Evolutionary conservation across 2,888 invertebrate species (phyloP).

Genomic region (Drosophila antonietae): DNA sequence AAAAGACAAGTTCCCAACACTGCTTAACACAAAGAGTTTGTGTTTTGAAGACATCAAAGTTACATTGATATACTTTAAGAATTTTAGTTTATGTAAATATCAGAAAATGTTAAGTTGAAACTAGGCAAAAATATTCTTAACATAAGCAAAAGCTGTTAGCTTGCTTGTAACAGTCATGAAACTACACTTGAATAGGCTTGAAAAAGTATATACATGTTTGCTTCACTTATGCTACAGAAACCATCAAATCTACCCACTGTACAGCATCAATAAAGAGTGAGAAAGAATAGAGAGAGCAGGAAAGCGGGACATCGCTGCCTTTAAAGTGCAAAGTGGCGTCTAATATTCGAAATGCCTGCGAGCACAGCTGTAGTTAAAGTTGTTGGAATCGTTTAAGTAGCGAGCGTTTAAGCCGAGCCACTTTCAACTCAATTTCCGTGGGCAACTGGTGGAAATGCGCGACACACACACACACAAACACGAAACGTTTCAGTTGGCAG

Average conservation of each 20-base stretch:
- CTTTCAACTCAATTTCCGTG: conserved; percentile 54
- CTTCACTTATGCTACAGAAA: neutral
- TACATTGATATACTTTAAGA: neutral
- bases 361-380: conserved; percentile 31
- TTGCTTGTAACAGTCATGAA: too few relatives aligned
- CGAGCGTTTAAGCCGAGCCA: conserved; percentile 22
- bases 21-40: neutral
- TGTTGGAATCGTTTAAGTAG: conserved; percentile 43
- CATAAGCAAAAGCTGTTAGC: neutral
- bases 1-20: neutral
- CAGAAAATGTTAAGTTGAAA: neutral
- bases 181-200: too few relatives aligned
- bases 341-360: conserved; percentile 41
- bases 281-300: neutral
- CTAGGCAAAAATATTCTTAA: neutral
- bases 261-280: too few relatives aligned
- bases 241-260: neutral
- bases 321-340: conserved; percentile 26
- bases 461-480: conserved; percentile 8
- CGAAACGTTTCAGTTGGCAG: conserved; percentile 21
- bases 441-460: conserved; percentile 43
- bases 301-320: neutral
- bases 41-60: neutral
- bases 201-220: too few relatives aligned
- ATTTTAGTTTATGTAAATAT: neutral